phyloP scores from a whole-genome alignment of 2,113 vertebrate species.

The Cephalopterus ornatus region DNA sequence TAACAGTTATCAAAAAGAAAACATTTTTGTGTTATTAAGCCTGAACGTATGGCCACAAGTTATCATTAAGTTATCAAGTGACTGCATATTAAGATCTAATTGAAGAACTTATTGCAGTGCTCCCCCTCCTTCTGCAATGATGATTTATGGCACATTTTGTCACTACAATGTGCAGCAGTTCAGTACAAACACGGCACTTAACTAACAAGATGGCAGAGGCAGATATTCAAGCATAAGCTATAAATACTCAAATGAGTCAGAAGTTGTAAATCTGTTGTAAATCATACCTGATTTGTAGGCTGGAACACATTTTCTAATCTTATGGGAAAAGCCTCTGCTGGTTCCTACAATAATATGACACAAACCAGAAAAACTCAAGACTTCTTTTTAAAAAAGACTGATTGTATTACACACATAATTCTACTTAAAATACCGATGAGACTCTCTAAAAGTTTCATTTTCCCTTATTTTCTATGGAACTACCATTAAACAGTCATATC shows the following conservation, averaged over 20 bases:
- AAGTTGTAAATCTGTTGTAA: constrained; percentile 27
- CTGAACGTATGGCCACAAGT: neutral
- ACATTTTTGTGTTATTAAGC: neutral
- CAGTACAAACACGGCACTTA: constrained; percentile 39
- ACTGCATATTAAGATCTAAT: constrained; percentile 47
- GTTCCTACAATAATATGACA: neutral
- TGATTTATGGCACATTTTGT: constrained; percentile 52
- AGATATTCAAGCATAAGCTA: constrained; percentile 48
- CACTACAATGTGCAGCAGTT: constrained; percentile 24
- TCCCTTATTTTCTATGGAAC: neutral
- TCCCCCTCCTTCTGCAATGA: constrained; percentile 8
- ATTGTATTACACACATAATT: neutral
- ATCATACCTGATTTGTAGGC: constrained; percentile 22
- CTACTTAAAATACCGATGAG: neutral
- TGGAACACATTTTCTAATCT: constrained; percentile 2
- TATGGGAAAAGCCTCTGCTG: neutral
- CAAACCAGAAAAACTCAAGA: neutral
- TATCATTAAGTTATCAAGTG: constrained; percentile 44
- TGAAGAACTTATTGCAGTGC: constrained; percentile 26
- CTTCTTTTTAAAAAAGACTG: neutral
- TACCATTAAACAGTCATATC: neutral
- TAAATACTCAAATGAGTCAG: constrained; percentile 58
- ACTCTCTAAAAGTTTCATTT: neutral
- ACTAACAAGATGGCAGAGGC: constrained; percentile 49
- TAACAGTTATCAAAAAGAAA: constrained; percentile 34